A percentile compares a stretch with the other conserved stretches of the same genome.
Conservation (phyloP, 1,140 invertebrate species). For the Cyrtorhinus lividipennis region DNA sequence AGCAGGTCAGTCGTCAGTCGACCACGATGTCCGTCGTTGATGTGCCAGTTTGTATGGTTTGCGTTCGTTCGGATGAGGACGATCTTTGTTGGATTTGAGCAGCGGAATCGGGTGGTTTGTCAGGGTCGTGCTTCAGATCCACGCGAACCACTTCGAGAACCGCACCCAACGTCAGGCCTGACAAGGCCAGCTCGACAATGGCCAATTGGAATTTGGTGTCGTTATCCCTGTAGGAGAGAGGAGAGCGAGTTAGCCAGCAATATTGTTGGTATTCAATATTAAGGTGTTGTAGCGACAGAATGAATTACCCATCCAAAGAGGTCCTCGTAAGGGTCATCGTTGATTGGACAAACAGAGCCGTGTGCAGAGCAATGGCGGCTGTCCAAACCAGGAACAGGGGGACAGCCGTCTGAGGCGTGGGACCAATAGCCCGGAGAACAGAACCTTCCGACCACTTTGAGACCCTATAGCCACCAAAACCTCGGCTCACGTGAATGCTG, state of each 20-base stretch:
- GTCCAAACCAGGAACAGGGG: constrained; percentile 36
- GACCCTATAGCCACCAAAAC: constrained; percentile 32
- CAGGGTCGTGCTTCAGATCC: constrained; percentile 21
- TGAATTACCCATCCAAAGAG: not conserved
- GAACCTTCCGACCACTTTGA: constrained; percentile 30
- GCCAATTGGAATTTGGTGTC: constrained; percentile 20
- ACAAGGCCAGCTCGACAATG: constrained; percentile 20
- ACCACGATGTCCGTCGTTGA: not conserved
- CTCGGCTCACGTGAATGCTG: constrained; percentile 32
- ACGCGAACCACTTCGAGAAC: constrained; percentile 19
- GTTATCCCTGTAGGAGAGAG: constrained; percentile 18
- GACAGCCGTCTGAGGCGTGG: constrained; percentile 28
- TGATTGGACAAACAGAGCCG: constrained; percentile 18
- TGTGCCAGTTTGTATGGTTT: not conserved
- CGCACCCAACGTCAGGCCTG: constrained; percentile 16
- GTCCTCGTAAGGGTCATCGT: constrained; percentile 12
- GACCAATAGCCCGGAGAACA: constrained; percentile 32
- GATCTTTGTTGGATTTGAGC: constrained; percentile 1
- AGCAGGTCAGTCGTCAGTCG: not conserved
- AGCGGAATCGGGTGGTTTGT: constrained; percentile 18
- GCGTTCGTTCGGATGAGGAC: constrained; percentile 2
- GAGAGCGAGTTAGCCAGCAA: too few relatives aligned
- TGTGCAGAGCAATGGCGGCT: constrained; percentile 29
- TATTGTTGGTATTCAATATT: too few relatives aligned
- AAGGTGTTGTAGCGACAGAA: too few relatives aligned